Conservation (phyloP, 2,113 vertebrate genomes). For the Triplophysa siluroides region DNA sequence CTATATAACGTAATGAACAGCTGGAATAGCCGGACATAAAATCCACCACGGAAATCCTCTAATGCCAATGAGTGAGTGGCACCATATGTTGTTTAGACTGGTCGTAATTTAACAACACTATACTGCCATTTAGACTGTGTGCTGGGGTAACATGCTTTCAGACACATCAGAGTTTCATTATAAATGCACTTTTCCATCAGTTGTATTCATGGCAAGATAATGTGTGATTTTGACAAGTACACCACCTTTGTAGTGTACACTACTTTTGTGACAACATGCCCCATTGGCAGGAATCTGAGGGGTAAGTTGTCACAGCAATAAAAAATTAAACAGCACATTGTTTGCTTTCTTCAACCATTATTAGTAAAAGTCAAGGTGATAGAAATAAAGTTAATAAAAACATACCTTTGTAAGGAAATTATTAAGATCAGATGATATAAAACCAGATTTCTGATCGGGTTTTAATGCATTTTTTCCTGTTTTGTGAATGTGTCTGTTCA, state of each 20-base stretch:
- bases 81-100: conserved; percentile 29
- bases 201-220: neutral
- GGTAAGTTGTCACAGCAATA: too few species aligned
- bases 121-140: conserved; percentile 29
- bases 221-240: neutral
- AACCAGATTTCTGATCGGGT: neutral
- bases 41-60: neutral
- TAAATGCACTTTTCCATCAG: neutral
- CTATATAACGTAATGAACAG: conserved; percentile 29
- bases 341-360: too few species aligned
- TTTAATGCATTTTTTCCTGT: neutral
- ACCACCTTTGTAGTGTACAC: too few species aligned
- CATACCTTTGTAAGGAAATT: neutral
- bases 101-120: conserved; percentile 18
- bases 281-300: too few species aligned
- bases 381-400: neutral
- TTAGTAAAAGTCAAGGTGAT: too few species aligned
- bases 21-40: conserved; percentile 5
- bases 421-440: neutral
- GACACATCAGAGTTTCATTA: neutral
- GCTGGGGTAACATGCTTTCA: conserved; percentile 6
- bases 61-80: neutral
- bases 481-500: conserved; percentile 53
- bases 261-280: too few species aligned
- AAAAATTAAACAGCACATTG: too few species aligned